These are phyloP conservation scores for Acipenser transmontanus DNA, from an alignment of 2,797 vertebrate genomes.

Conservation along the genomic window DNA sequence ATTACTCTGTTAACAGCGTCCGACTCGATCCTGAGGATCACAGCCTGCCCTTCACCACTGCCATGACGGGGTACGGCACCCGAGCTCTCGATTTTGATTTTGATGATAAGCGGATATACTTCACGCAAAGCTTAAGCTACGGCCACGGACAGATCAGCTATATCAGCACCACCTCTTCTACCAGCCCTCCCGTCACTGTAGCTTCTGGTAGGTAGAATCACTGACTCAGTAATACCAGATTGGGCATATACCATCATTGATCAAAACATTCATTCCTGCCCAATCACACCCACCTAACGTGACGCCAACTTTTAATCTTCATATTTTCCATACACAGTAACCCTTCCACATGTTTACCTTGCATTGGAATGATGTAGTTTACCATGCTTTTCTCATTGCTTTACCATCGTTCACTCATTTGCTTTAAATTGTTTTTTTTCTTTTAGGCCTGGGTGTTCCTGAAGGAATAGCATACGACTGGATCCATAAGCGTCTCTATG, in stretches of 20 bases:
- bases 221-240: too few species aligned
- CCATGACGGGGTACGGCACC: conserved; percentile 54
- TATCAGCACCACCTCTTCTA: conserved; percentile 53
- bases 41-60: conserved; percentile 63
- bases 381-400: background rate
- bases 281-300: too few species aligned
- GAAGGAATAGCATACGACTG: conserved; percentile 89
- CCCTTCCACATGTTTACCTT: too few species aligned
- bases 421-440: background rate
- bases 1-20: conserved; percentile 70
- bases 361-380: background rate
- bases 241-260: too few species aligned
- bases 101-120: conserved; percentile 72
- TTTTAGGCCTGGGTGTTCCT: conserved; percentile 68
- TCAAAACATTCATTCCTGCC: too few species aligned
- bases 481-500: conserved; percentile 83
- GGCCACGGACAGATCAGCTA: conserved; percentile 75
- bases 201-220: conserved; percentile 58
- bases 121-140: conserved; percentile 57
- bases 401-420: too few species aligned
- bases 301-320: too few species aligned
- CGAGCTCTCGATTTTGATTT: conserved; percentile 77
- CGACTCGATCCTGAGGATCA: conserved; percentile 77
- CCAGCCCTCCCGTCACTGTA: conserved; percentile 55
- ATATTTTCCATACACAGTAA: too few species aligned